Evolutionary conservation across 1,140 invertebrate genomes (phyloP), one percentile per base, ranked within the genome.

Genomic region (Aphaenogaster floridana): DNA sequence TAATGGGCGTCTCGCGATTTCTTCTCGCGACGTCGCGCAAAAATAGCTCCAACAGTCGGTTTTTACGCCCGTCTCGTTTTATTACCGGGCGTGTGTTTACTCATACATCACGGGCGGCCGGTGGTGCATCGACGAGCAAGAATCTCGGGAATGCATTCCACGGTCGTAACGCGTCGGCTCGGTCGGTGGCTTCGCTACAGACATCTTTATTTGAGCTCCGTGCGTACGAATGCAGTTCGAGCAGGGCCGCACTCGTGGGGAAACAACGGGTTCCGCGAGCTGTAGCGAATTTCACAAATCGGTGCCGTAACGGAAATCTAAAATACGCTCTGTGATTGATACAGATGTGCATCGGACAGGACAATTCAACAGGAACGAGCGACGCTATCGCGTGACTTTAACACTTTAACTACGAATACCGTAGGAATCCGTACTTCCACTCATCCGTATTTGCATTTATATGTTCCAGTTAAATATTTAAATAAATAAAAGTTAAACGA

Each of bases 121-220:
- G 5, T 42, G 50, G 68, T 36, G 54, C 68, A 84, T 84, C 54
- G 80, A 74, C 42, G 68, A 63, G 48, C 17, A 84, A 61, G 69
- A 84, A 84, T 84, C 54, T 17, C 42, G 7, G 13, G 80, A 59
- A 84, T 84, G 80, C 80, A 21, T 61, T 84, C 54, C 54, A 84
- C 54, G 42, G 17, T 61, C 54, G 80, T 72, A 81, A 81, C 17
- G 54, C 66, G 68, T 83, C 80, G 39, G 45, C 54, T 74, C 68
- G 28, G 68, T 74, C 80, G 68, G 68, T 74, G 68, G 21, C 79
- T 81, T 21, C 52, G 34, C 28, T 48, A 68, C 45, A 48, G 80
- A 84, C 80, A 45, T 76, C 80, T 84, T 84, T 61, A 84, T 84
- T 61, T 81, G 15, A 36, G 39, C 15, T 59, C 8, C 66, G 13